Evolutionary conservation across 2,888 invertebrate genomes (phyloP), one percentile per base, ranked within the genome.

Genomic region (Agrochola circellaris): DNA sequence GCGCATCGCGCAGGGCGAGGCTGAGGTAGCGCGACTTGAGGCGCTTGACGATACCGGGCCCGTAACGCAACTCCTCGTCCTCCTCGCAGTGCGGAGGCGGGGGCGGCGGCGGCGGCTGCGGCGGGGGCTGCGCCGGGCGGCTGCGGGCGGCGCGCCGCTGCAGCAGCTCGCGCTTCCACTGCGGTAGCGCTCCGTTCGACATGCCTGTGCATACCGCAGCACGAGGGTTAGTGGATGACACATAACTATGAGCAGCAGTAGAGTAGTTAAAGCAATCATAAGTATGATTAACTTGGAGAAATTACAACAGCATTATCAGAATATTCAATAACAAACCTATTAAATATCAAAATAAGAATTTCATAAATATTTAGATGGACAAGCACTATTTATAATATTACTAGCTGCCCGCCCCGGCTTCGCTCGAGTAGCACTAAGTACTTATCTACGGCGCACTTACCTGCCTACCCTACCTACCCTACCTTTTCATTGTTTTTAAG

Each of bases 31-130:
- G 98, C 92, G 98, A 98, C 93, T 98, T 98, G 87, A 99, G 97
- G 90, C 98, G 98, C 91, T 98, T 98, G 60, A 99, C 99, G 92
- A 99, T 99, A 77, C 99, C 99, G 72, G 99, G 99, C 1, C 99
- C 99, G 96, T 99, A 99, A 92, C 98, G 98, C 77, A 99, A 96
- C 93, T 99, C 99, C 94, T 98, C 98, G 87, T 95, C 95, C 67
- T 94, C 94, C 84, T 93, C 94, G 90, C 82, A 92, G 89, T 62
- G 92, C 73, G 94, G 92, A 56, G 93, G 92, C 73, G 93, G 92
- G 42, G 93, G 93, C 45, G 92, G 92, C 58, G 92, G 91, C 30
- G 92, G 91, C 42, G 91, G 89, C 64, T 91, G 91, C 81, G 91
- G 88, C 77, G 90, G 89, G 61, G 90, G 77, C 74, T 66, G 86